Evolutionary conservation across 53 echinoderm and acorn worm genomes (phyloP), one percentile per base, ranked within the genome.

Genomic region (Paracentrotus lividus): DNA sequence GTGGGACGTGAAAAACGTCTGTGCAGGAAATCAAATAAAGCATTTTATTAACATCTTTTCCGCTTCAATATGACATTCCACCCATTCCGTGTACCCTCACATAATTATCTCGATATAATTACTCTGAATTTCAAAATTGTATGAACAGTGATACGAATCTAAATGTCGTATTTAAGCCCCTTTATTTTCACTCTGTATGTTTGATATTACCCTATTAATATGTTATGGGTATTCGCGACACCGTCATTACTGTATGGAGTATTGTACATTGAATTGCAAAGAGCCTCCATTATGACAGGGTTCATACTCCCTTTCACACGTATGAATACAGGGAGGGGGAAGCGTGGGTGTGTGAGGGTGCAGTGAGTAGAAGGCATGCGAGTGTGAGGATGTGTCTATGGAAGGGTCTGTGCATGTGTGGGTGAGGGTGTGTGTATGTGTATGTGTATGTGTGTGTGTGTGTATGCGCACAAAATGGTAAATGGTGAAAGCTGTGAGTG

Each of bases 21-120:
- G 29, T 29, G 64, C 64, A 64, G 64, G 64, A 64, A 64, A 64
- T 64, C 64, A 29, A 64, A 64, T 64, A 27, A 64, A 64, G 31
- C 64, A 29, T 64, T 31, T 18, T 8, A 64, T 64, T 64, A 64
- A 29, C 8, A 3, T 31, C 20, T 13, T 64, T 64, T 64, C 64
- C 64, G 31, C 64, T 64, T 31, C 64, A 29, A 29, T 10, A 64
- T 27, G 64, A 31, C 12, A 31, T 64, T 27, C 64, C 64, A 31
- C 64, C 64, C 64, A 29, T 64, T 64, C 13, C 64, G 31, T 64
- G 64, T 64, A 31, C 29, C 27, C 2, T 31, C 1, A 10, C 64
- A 64, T 64, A n/a, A n/a, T n/a, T n/a, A n/a, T n/a, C n/a, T n/a
- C n/a, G n/a, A n/a, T n/a, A n/a, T n/a, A n/a, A n/a, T n/a, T n/a